Percentiles rank a stretch among this genome's conserved stretches.
Evolutionary conservation across 1,140 invertebrate genomes (phyloP).

Genomic region (Pseudomyrmex flavicornis): DNA sequence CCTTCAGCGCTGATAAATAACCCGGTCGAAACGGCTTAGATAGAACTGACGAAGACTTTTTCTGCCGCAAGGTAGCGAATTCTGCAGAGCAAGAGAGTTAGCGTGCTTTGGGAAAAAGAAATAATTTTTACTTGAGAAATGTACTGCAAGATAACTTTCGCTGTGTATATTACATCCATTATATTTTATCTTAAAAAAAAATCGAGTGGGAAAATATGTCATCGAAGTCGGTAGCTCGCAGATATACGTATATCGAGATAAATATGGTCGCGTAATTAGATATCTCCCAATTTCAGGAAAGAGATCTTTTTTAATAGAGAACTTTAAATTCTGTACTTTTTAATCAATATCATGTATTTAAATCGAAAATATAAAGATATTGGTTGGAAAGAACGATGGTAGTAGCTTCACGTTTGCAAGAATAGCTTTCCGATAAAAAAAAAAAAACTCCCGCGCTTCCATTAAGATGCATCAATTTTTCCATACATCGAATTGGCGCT

Average conservation of each 20-base stretch:
- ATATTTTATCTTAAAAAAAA: conserved; percentile 8
- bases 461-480: conserved; percentile 36
- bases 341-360: neutral
- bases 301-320: neutral
- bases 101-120: neutral
- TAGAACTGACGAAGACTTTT: conserved; percentile 48
- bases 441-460: neutral
- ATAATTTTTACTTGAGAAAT: conserved; percentile 53
- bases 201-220: neutral
- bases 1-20: conserved; percentile 66
- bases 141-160: conserved; percentile 2
- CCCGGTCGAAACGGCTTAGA: conserved; percentile 40
- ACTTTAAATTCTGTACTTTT: neutral
- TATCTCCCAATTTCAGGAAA: neutral
- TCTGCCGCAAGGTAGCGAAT: conserved; percentile 2
- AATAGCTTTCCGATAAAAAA: conserved; percentile 16
- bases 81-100: neutral
- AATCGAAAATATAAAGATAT: conserved; percentile 15
- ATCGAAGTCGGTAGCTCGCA: neutral
- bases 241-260: neutral
- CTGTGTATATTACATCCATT: conserved; percentile 25
- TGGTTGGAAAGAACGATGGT: neutral
- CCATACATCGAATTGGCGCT: conserved; percentile 9
- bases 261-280: neutral
- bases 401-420: neutral